These are phyloP conservation scores for Folsomia candida DNA, from an alignment of 2,888 invertebrate species.

Conservation along the genomic window DNA sequence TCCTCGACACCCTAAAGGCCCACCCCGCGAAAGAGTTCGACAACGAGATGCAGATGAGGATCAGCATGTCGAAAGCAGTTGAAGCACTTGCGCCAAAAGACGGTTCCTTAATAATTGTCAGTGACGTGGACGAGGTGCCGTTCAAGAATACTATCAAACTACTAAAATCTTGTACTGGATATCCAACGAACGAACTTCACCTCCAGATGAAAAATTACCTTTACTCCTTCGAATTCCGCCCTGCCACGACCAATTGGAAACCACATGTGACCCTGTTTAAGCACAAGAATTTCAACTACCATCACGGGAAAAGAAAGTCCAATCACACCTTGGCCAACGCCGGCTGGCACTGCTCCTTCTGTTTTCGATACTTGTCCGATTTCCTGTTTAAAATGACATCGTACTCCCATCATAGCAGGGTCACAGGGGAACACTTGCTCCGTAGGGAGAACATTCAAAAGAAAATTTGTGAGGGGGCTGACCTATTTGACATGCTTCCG, in stretches of 20 bases:
- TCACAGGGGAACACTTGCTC: conserved; percentile 19
- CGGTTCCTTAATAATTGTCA: conserved; percentile 56
- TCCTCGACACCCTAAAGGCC: conserved; percentile 28
- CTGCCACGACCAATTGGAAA: conserved; percentile 28
- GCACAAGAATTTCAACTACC: conserved; percentile 5
- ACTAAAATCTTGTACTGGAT: conserved; percentile 66
- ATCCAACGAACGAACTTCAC: conserved; percentile 55
- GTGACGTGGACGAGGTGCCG: conserved; percentile 63
- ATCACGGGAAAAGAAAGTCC: conserved; percentile 21
- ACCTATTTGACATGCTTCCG: conserved; percentile 37
- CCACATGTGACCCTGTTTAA: conserved; percentile 29
- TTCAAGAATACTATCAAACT: conserved; percentile 64
- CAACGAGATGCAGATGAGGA: conserved; percentile 50
- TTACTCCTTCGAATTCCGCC: conserved; percentile 36
- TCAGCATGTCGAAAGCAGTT: conserved; percentile 41
- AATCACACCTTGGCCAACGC: conserved; percentile 24
- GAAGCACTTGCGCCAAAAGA: conserved; percentile 34
- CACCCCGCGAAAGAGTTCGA: conserved; percentile 50
- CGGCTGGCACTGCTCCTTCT: conserved; percentile 43
- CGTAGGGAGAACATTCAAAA: conserved; percentile 23
- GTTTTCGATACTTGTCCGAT: conserved; percentile 31
- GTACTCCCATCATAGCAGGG: conserved; percentile 33
- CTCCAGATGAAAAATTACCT: conserved; percentile 29
- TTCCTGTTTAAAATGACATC: conserved; percentile 40
- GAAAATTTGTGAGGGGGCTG: conserved; percentile 30